phyloP scores from a whole-genome alignment of 2,113 vertebrate genomes.

The Apus apus region DNA sequence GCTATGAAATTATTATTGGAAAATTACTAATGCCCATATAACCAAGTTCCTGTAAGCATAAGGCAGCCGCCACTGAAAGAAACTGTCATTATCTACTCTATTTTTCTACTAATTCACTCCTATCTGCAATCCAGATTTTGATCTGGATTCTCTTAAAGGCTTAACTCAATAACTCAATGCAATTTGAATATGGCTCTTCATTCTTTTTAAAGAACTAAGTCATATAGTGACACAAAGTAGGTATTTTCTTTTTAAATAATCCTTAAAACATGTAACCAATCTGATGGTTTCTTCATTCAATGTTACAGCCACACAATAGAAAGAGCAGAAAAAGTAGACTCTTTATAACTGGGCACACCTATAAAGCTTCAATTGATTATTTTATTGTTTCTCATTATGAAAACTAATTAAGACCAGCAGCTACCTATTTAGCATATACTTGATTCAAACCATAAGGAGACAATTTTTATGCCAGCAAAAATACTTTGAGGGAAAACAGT shows the following conservation, averaged over 20 bases:
- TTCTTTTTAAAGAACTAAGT: neutral
- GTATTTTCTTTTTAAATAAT: neutral
- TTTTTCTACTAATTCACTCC: constrained; percentile 26
- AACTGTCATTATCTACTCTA: neutral
- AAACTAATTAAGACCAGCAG: neutral
- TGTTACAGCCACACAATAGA: neutral
- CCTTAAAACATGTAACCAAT: neutral
- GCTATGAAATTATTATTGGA: neutral
- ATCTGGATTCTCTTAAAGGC: neutral
- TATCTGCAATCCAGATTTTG: constrained; percentile 14
- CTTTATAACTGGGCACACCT: neutral
- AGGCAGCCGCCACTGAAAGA: neutral
- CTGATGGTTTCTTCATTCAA: neutral
- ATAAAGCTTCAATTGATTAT: neutral
- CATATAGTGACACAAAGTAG: neutral
- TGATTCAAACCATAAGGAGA: neutral
- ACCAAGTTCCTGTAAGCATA: constrained; percentile 12
- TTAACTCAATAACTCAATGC: constrained; percentile 7
- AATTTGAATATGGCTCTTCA: neutral
- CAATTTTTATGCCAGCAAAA: neutral
- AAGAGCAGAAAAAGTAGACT: neutral
- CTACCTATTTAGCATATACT: neutral
- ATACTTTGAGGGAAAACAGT: neutral
- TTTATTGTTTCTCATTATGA: neutral
- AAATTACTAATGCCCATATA: constrained; percentile 27